Percentiles rank a stretch among this genome's conserved stretches.
These are phyloP conservation scores for Sarotherodon lohbergeri DNA, from an alignment of 2,113 vertebrate species.

Conservation along the genomic window DNA sequence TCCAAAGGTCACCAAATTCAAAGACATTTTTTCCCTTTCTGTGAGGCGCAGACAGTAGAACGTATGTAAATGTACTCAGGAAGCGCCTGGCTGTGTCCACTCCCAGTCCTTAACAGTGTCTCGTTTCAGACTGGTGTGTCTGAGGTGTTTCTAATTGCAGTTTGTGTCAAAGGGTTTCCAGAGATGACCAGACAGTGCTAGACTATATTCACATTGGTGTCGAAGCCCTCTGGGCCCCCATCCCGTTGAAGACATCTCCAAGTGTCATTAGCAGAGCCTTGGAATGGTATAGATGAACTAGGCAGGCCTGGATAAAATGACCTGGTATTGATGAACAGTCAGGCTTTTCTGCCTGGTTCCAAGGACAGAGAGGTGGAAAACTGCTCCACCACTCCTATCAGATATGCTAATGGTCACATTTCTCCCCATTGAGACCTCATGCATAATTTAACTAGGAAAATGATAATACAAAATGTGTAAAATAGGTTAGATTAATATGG, in stretches of 20 bases:
- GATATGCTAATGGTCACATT: constrained; percentile 77
- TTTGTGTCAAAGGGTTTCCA: constrained; percentile 48
- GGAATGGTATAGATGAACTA: constrained; percentile 52
- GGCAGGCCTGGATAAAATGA: constrained; percentile 67
- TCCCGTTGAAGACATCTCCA: constrained; percentile 43
- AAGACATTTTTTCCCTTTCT: constrained; percentile 24
- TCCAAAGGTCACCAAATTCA: constrained; percentile 61
- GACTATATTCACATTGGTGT: constrained; percentile 60
- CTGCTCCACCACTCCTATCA: constrained; percentile 61
- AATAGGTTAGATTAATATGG: constrained; percentile 60
- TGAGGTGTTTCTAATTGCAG: constrained; percentile 64
- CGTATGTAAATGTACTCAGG: constrained; percentile 56
- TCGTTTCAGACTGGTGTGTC: constrained; percentile 52
- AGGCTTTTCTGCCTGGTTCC: constrained; percentile 56
- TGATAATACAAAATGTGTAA: constrained; percentile 66
- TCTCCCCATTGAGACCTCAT: constrained; percentile 71
- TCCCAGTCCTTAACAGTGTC: constrained; percentile 52
- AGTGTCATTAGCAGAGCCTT: constrained; percentile 57
- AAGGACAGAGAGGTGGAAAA: constrained; percentile 71
- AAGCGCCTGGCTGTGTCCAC: constrained; percentile 28
- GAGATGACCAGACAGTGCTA: constrained; percentile 58
- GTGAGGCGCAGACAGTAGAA: constrained; percentile 44
- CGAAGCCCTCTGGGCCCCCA: constrained; percentile 47
- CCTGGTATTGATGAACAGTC: constrained; percentile 76
- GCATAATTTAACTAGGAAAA: constrained; percentile 73